These are phyloP conservation scores for Zoanthus sansibaricus DNA, from an alignment of 92 coral and sea anemone genomes.

Conservation along the genomic window DNA sequence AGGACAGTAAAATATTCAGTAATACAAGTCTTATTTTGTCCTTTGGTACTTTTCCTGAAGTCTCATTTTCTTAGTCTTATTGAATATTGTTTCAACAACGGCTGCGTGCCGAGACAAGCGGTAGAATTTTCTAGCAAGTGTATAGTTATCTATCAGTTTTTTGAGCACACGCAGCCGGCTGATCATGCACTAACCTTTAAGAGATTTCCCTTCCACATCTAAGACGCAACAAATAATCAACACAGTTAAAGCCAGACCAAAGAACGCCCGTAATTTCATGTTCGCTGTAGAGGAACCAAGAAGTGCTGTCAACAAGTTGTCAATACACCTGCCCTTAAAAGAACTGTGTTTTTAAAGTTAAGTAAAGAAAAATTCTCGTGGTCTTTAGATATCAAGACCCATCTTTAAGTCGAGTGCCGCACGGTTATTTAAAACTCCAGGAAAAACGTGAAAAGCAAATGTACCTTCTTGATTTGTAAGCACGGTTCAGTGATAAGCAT, in stretches of 20 bases:
- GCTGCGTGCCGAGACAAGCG: too few relatives aligned
- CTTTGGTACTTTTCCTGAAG: too few relatives aligned
- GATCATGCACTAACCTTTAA: constrained; percentile 26
- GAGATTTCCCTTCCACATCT: constrained; percentile 32
- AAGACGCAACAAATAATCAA: background rate
- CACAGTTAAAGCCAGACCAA: background rate
- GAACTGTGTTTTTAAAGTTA: background rate
- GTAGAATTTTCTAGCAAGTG: background rate
- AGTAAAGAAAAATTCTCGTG: background rate
- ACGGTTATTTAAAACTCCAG: background rate
- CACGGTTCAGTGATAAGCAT: constrained; percentile 41
- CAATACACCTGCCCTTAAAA: background rate
- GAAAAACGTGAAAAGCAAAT: background rate
- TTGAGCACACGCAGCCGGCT: background rate
- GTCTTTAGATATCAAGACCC: background rate
- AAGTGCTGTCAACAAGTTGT: background rate
- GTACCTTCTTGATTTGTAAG: constrained; percentile 23
- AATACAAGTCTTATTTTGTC: too few relatives aligned
- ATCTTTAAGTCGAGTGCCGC: background rate
- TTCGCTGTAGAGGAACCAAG: constrained; percentile 19
- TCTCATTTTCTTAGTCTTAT: too few relatives aligned
- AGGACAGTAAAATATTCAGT: too few relatives aligned
- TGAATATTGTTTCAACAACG: too few relatives aligned
- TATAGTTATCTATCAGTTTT: background rate
- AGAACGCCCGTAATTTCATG: constrained; percentile 40